A percentile compares a stretch with the other conserved stretches of the same genome.
Evolutionary conservation across 1,140 invertebrate genomes (phyloP).

Genomic region (Nephila pilipes): DNA sequence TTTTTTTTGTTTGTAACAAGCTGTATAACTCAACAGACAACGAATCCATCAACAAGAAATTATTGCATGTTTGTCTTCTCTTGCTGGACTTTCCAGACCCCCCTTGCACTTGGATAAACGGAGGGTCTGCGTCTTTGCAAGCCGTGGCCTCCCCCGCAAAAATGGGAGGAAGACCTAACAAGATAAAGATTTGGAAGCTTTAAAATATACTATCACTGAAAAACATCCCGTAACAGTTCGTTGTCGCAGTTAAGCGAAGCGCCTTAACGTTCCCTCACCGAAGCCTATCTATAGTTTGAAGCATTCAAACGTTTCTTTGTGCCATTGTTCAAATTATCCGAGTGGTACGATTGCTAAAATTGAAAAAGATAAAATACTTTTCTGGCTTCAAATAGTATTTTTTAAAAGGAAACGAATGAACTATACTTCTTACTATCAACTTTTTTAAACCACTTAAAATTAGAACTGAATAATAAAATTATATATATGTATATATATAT

Average conservation of each 20-base stretch:
- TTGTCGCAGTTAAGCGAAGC: constrained; percentile 34
- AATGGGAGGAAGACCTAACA: constrained; percentile 38
- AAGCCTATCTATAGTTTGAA: constrained; percentile 25
- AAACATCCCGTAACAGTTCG: constrained; percentile 51
- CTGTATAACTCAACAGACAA: constrained; percentile 74
- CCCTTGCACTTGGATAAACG: background rate
- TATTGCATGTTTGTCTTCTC: constrained; percentile 25
- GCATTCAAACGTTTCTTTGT: constrained; percentile 13
- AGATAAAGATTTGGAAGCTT: constrained; percentile 63
- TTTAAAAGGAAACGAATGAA: constrained; percentile 68
- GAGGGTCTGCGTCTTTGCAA: constrained; percentile 13
- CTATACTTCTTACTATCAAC: constrained; percentile 61
- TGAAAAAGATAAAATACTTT: constrained; percentile 69
- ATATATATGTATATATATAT: constrained; percentile 52
- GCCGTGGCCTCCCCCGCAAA: constrained; percentile 1
- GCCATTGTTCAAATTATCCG: constrained; percentile 45
- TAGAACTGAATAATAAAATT: constrained; percentile 71
- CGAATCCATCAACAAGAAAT: constrained; percentile 68
- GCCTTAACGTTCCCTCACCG: background rate
- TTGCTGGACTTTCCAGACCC: constrained; percentile 28
- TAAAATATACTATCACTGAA: constrained; percentile 70
- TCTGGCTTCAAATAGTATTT: constrained; percentile 59
- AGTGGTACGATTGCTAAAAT: constrained; percentile 61
- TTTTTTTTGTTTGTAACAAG: constrained; percentile 64
- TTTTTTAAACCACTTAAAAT: constrained; percentile 68